Evolutionary conservation across 2,888 invertebrate genomes (phyloP), one percentile per base, ranked within the genome.

Genomic region (Ecdyonurus torrentis): DNA sequence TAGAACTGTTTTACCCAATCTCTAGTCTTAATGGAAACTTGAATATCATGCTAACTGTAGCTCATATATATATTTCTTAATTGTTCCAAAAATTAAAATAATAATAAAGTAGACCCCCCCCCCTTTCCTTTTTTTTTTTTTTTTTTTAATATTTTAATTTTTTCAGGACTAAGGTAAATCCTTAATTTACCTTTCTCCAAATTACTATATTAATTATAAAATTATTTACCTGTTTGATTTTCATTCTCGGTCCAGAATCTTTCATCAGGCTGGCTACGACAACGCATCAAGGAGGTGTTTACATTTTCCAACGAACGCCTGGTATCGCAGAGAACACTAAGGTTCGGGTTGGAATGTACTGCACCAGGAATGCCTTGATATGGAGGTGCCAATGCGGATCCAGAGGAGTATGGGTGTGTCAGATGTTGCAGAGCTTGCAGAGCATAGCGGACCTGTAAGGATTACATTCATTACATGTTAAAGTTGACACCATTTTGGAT

Each of bases 401-500:
- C n/a, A n/a, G n/a, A n/a, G n/a, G n/a, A 53, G 74, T 67, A 75
- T 0, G 84, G 84, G 2, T 84, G 85, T 3, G 88, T 83, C 81
- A 90, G 84, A 73, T 88, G 89, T 74, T 90, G 90, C 23, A 91
- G 76, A 0, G 89, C 89, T 70, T 90, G 89, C 66, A 91, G 89
- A 7, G 90, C 90, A 72, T 86, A 84, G 55, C 89, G 81, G 61
- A 90, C 89, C 86, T 90, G n/a, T n/a, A n/a, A n/a, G n/a, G n/a
- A n/a, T n/a, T n/a, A n/a, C n/a, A n/a, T n/a, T n/a, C n/a, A n/a
- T n/a, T n/a, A n/a, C n/a, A n/a, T n/a, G n/a, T n/a, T n/a, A n/a
- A n/a, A n/a, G n/a, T n/a, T n/a, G n/a, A n/a, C n/a, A n/a, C n/a
- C n/a, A n/a, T n/a, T n/a, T n/a, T n/a, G n/a, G n/a, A n/a, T n/a